phyloP scores from a whole-genome alignment of 2,113 vertebrate species.

The Prinia subflava region DNA sequence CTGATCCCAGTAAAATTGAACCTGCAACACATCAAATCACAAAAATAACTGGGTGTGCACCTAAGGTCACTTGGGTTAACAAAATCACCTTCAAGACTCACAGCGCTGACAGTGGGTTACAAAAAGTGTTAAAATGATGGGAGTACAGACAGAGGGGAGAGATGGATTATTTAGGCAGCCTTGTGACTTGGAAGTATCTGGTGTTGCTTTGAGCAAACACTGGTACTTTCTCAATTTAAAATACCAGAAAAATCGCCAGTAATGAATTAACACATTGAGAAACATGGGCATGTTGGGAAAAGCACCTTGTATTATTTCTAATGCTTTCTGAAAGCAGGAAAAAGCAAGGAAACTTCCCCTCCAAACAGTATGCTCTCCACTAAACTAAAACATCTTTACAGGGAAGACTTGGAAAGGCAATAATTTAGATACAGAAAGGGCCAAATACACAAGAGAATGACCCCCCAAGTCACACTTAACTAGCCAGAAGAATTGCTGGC shows the following conservation, averaged over 20 bases:
- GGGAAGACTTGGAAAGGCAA: not conserved
- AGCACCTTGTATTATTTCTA: not conserved
- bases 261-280: not conserved
- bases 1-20: not conserved
- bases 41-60: not conserved
- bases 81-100: not conserved
- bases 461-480: not conserved
- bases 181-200: not conserved
- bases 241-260: not conserved
- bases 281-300: not conserved
- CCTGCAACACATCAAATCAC: not conserved
- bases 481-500: not conserved
- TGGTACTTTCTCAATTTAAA: not conserved
- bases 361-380: not conserved
- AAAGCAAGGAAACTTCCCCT: not conserved
- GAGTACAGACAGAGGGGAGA: not conserved
- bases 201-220: not conserved
- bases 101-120: not conserved
- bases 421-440: not conserved
- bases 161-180: not conserved
- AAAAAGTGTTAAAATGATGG: not conserved
- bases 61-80: not conserved
- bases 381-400: not conserved
- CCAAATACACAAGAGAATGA: not conserved
- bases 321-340: not conserved